Evolutionary conservation across 2,113 vertebrate genomes (phyloP).

Genomic region (Peucedramus taeniatus): DNA sequence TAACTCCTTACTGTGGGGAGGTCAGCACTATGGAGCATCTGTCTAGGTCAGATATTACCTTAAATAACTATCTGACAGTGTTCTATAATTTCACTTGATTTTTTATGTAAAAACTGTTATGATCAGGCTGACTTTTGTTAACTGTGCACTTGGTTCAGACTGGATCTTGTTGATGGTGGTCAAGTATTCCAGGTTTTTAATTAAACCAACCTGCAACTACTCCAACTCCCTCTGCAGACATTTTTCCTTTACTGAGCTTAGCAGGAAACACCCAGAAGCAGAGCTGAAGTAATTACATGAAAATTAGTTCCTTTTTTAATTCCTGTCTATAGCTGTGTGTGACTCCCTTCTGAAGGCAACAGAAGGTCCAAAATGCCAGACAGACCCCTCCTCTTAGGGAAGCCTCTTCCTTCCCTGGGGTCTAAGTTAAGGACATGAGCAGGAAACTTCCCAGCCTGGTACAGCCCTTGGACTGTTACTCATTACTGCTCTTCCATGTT

Average conservation of each 20-base stretch:
- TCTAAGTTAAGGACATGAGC: neutral
- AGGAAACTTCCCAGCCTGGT: neutral
- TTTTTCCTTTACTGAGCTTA: neutral
- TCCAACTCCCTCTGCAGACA: neutral
- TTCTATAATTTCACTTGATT: neutral
- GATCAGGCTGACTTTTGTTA: neutral
- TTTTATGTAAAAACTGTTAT: neutral
- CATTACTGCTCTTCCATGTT: fast-evolving
- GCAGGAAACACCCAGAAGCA: neutral
- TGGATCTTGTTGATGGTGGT: neutral
- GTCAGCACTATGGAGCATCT: neutral
- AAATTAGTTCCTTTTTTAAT: neutral
- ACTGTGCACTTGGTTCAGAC: neutral
- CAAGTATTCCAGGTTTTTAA: neutral
- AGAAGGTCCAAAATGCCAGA: neutral
- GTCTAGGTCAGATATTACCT: neutral
- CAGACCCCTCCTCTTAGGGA: neutral
- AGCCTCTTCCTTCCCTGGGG: neutral
- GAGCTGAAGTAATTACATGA: neutral
- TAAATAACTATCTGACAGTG: neutral
- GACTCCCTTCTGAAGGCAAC: neutral
- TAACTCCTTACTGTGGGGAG: neutral
- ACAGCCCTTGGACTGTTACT: fast-evolving
- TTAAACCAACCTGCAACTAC: slow-evolving; percentile 20
- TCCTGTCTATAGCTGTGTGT: neutral